Evolutionary conservation across 1,140 invertebrate species (phyloP), one percentile per base, ranked within the genome.

Genomic region (Lepidotrigona ventralis): DNA sequence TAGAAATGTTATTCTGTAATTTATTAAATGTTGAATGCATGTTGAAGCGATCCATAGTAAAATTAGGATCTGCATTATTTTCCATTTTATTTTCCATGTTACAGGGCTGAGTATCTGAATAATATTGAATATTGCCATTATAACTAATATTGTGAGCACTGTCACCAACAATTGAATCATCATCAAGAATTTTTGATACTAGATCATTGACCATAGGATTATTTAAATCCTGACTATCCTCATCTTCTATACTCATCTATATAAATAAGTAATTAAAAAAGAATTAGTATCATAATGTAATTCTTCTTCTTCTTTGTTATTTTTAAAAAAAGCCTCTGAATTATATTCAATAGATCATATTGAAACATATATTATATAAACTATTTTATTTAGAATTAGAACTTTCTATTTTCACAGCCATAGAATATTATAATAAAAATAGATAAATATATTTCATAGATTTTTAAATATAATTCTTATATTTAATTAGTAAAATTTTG

Each of bases 151-250:
- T 88, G 87, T 91, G 95, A 86, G 92, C 88, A 85, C 92, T 91
- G 64, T 93, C 91, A 64, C 92, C 92, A 85, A 94, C 88, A 71
- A 95, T 93, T 82, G 94, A 94, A 81, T 95, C 95, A 76, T 96
- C 95, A 86, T 96, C 95, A 29, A 96, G 93, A 87, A 96, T 95
- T 88, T 96, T 96, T 53, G 95, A 95, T 86, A 96, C 95, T 89
- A 96, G 92, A 90, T 96, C 95, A 83, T 95, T 95, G 69, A 96
- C 95, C 95, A 96, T 95, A n/a, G 95, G 94, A 87, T 95, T 96
- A 86, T 95, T 95, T 83, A 95, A 83, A 88, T 93, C 94, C 86
- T 92, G 91, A 74, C 90, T 89, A 73, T 94, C 94, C 53, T 95
- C 94, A 90, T 95, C 95, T 90, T 95, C 95, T 92, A 93, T 91